phyloP scores from a whole-genome alignment of 2,113 vertebrate genomes.

The rabbit (Oryctolagus cuniculus) region mOryCun1.1 NC_091440.1:78393001-78393500 shows the following conservation, averaged over 20 bases:
- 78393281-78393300: background rate
- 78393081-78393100: background rate
- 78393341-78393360: background rate
- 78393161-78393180: background rate
- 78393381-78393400: too few species aligned
- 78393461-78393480: slow-evolving; percentile 67
- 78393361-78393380: slow-evolving; percentile 36
- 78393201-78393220: background rate
- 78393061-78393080: too few species aligned
- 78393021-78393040: rapidly evolving
- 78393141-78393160: too few species aligned
- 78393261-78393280: background rate
- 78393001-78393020: background rate
- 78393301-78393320: background rate
- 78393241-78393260: background rate
- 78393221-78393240: background rate
- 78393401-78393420: slow-evolving; percentile 30
- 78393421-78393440: slow-evolving; percentile 52
- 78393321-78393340: background rate
- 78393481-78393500: slow-evolving; percentile 87
- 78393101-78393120: background rate
- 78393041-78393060: background rate
- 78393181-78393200: background rate
- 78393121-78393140: background rate
- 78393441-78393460: slow-evolving; percentile 54